Conservation (phyloP, 2,888 invertebrate genomes). For the Nyleta sp. region DNA sequence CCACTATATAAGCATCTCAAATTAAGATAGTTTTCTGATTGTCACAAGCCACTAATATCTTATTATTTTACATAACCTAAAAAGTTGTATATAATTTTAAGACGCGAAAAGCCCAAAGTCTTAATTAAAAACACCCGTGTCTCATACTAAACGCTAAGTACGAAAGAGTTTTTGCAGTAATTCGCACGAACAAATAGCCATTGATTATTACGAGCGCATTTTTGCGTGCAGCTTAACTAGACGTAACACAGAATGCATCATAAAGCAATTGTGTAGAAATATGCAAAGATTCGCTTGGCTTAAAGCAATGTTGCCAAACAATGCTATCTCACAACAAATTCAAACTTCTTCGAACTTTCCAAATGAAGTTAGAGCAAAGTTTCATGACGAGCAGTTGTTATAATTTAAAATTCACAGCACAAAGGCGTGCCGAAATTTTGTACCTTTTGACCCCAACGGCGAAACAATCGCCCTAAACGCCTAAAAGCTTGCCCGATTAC, state of each 20-base stretch:
- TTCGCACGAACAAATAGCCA: background rate
- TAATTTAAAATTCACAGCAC: constrained; percentile 26
- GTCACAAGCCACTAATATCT: no score
- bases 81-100: no score
- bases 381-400: constrained; percentile 35
- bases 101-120: no score
- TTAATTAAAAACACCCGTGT: no score
- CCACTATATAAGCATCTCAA: no score
- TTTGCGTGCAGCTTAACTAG: constrained; percentile 16
- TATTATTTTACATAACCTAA: no score
- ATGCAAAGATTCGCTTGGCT: constrained; percentile 33
- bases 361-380: constrained; percentile 39
- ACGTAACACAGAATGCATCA: constrained; percentile 1
- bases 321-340: constrained; percentile 38
- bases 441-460: constrained; percentile 8
- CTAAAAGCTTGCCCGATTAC: no score
- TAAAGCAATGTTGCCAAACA: constrained; percentile 27
- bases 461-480: no score
- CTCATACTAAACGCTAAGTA: no score
- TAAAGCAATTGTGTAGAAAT: constrained; percentile 13
- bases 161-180: no score
- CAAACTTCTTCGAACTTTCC: constrained; percentile 33
- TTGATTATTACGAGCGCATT: constrained; percentile 13
- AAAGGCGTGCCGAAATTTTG: constrained; percentile 16
- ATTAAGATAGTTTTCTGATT: no score